Evolutionary conservation across 2,113 vertebrate species (phyloP), one percentile per base, ranked within the genome.

Genomic region (Nestor notabilis): DNA sequence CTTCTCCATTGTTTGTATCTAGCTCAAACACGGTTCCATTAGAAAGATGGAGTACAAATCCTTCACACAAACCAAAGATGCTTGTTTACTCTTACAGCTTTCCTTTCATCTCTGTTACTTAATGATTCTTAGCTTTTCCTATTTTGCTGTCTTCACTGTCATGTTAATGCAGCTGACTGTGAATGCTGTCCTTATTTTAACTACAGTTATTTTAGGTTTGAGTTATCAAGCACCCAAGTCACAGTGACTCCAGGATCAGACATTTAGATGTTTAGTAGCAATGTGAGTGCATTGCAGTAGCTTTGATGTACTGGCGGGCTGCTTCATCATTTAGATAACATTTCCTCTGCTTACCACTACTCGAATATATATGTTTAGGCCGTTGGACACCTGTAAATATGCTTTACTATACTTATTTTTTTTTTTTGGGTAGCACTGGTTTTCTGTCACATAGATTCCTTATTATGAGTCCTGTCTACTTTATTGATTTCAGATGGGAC

Each of bases 31-130:
- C 56, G 41, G 43, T 70, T 90, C 53, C n/a, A 13, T 90, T 85
- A 89, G 89, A 76, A 64, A 61, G 47, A 46, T 39, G 47, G 58
- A 88, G 20, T 35, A 49, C 37, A 49, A 64, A 39, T 74, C 49
- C 24, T 61, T 63, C 37, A 49, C 19, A 21, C 44, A 83, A 84
- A 39, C 39, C 37, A 13, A 79, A 61, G 24, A 37, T n/a, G 8
- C 49, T 79, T 85, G 31, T 87, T 96, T 90, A 69, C n/a, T 68
- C 61, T 76, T 89, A 31, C n/a, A 89, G 17, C 15, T 72, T 17
- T 71, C n/a, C 33, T 94, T 94, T 94, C 24, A 83, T 87, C 84
- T 79, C 55, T 85, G n/a, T 47, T 76, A 41, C 49, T 90, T 91
- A 75, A 84, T 64, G 69, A 64, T 53, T 92, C 66, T 93, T 91